A percentile compares a stretch with the other conserved stretches of the same genome.
These are phyloP conservation scores for Oreochromis grahami DNA, from an alignment of 2,797 vertebrate genomes.

Conservation along the genomic window DNA sequence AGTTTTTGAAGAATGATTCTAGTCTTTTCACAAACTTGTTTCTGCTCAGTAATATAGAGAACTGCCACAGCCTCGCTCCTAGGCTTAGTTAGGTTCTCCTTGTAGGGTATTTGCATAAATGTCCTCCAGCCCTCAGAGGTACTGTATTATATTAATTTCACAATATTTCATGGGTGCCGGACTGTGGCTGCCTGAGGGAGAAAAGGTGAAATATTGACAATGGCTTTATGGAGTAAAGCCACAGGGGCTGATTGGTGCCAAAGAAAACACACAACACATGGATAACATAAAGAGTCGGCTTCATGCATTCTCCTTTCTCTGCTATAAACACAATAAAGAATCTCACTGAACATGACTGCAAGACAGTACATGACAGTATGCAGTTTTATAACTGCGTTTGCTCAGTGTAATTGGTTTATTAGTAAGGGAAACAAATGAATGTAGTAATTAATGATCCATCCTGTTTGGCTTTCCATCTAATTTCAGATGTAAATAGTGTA, in stretches of 20 bases:
- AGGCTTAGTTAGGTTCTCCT: neutral
- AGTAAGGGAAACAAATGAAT: neutral
- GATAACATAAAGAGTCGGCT: conserved; percentile 38
- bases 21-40: neutral
- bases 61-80: neutral
- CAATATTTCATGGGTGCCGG: neutral
- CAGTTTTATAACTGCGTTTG: conserved; percentile 1
- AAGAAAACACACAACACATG: conserved; percentile 4
- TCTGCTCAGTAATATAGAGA: neutral
- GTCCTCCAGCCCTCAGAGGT: neutral
- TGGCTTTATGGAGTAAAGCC: neutral
- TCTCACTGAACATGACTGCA: neutral
- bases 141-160: neutral
- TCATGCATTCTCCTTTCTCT: conserved; percentile 30
- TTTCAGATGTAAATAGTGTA: conserved; percentile 6
- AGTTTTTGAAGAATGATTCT: neutral
- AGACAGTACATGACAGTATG: neutral
- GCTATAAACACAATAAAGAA: neutral
- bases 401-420: conserved; percentile 25
- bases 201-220: neutral
- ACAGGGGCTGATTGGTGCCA: neutral
- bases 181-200: neutral
- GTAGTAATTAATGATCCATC: neutral
- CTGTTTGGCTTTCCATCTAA: neutral
- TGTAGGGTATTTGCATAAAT: neutral